Conservation (phyloP, 2,113 vertebrate genomes). For the Cinclus mexicanus region DNA sequence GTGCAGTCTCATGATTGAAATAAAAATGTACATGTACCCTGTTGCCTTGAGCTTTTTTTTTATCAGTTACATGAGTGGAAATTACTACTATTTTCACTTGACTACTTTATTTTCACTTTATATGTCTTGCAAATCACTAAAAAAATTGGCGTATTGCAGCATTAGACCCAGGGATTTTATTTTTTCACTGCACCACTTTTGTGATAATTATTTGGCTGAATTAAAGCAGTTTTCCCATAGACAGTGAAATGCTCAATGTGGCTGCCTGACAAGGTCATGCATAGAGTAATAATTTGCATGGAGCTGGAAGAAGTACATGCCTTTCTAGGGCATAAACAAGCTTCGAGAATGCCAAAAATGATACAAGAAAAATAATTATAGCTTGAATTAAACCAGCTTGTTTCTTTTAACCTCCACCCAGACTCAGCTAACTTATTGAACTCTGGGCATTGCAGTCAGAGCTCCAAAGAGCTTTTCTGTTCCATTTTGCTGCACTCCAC, state of each 20-base stretch:
- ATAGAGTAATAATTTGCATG: slow-evolving; percentile 6
- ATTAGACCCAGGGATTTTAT: background rate
- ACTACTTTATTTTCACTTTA: background rate
- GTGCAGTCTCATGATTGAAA: background rate
- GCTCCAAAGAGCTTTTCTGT: background rate
- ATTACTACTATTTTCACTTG: background rate
- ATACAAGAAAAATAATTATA: slow-evolving; percentile 41
- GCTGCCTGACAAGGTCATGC: slow-evolving; percentile 39
- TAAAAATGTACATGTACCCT: background rate
- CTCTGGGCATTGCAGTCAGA: background rate
- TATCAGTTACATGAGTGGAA: background rate
- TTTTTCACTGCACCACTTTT: background rate
- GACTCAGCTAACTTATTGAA: slow-evolving; percentile 36
- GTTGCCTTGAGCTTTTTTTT: background rate
- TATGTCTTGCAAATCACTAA: background rate
- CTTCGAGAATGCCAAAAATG: slow-evolving; percentile 10
- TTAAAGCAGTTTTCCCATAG: background rate
- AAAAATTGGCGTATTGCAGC: background rate
- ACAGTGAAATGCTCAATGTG: background rate
- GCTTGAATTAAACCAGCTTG: background rate
- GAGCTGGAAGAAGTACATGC: background rate
- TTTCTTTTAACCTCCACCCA: slow-evolving; percentile 25
- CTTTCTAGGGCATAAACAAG: slow-evolving; percentile 13
- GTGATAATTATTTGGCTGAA: background rate
- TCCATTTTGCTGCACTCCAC: background rate